phyloP scores from a whole-genome alignment of 1,140 invertebrate species.

The Drosophila subpulchrella region DNA sequence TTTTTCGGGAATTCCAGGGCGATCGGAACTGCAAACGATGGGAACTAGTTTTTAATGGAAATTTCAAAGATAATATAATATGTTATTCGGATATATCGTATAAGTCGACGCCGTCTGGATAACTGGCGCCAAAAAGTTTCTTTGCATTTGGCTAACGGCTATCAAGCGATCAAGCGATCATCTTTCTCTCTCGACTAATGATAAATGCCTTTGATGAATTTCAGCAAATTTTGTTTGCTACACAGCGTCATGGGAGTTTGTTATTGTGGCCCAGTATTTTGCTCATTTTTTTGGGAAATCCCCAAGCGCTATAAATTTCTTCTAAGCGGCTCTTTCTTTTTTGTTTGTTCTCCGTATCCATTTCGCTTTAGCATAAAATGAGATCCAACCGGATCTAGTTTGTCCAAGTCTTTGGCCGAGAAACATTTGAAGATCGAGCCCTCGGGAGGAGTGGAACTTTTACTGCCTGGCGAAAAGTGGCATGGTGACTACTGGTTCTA shows the following conservation, averaged over 20 bases:
- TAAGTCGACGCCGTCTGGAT: slow-evolving; percentile 48
- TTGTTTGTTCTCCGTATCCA: slow-evolving; percentile 29
- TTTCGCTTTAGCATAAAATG: slow-evolving; percentile 30
- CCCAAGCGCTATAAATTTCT: slow-evolving; percentile 66
- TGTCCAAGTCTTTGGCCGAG: slow-evolving; percentile 29
- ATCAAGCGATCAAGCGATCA: slow-evolving; percentile 41
- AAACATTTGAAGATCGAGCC: slow-evolving; percentile 21
- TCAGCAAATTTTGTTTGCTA: slow-evolving; percentile 65
- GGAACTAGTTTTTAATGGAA: slow-evolving; percentile 16
- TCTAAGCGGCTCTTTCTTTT: slow-evolving; percentile 61
- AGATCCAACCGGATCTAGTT: slow-evolving; percentile 76
- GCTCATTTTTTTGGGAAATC: slow-evolving; percentile 59
- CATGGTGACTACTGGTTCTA: slow-evolving; percentile 71
- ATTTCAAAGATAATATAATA: neutral
- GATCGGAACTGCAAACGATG: slow-evolving; percentile 19
- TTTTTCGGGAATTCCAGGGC: slow-evolving; percentile 60
- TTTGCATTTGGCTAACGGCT: slow-evolving; percentile 42
- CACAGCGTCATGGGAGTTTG: slow-evolving; percentile 66
- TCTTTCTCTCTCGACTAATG: slow-evolving; percentile 63
- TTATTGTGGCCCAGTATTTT: slow-evolving; percentile 73
- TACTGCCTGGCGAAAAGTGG: slow-evolving; percentile 44
- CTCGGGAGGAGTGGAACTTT: slow-evolving; percentile 32
- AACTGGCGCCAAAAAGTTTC: slow-evolving; percentile 64
- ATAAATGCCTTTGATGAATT: slow-evolving; percentile 63
- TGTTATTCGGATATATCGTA: no score